Evolutionary conservation across 2,888 invertebrate genomes (phyloP).

Genomic region (Archaeoteleia sp.): DNA sequence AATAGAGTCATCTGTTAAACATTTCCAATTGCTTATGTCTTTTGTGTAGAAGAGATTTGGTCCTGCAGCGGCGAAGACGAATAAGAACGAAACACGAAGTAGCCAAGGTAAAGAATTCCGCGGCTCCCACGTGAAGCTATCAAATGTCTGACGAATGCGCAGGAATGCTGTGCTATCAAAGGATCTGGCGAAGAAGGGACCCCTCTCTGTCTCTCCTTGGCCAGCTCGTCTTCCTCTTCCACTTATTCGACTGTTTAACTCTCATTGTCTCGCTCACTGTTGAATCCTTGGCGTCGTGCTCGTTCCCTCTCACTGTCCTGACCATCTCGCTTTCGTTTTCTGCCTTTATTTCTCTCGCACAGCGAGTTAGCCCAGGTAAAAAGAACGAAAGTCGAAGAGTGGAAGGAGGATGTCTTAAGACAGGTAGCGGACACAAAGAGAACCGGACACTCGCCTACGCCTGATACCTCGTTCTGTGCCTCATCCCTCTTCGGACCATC

Average conservation of each 20-base stretch:
- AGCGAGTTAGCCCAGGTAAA: conserved; percentile 44
- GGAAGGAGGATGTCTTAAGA: conserved; percentile 69
- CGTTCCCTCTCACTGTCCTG: conserved; percentile 52
- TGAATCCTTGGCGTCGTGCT: conserved; percentile 9
- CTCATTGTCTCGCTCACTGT: conserved; percentile 28
- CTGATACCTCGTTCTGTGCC: conserved; percentile 59
- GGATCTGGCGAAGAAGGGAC: conserved; percentile 60
- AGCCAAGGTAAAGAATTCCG: conserved; percentile 64
- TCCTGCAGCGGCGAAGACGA: background rate
- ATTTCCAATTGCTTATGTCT: too few species aligned
- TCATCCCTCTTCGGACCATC: conserved; percentile 40
- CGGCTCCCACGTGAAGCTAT: conserved; percentile 71
- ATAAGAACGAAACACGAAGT: conserved; percentile 52
- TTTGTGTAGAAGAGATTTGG: too few species aligned
- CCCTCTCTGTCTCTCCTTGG: conserved; percentile 27
- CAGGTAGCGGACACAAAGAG: conserved; percentile 73
- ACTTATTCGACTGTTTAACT: conserved; percentile 40
- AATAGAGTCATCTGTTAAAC: too few species aligned
- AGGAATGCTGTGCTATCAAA: conserved; percentile 73
- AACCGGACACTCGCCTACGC: conserved; percentile 71
- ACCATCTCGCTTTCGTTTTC: conserved; percentile 56
- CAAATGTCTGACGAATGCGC: conserved; percentile 74
- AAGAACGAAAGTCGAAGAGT: conserved; percentile 52
- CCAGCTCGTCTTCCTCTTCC: conserved; percentile 25
- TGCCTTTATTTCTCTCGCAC: conserved; percentile 36